Percentiles rank a stretch among this genome's conserved stretches.
Conservation (phyloP, 2,888 invertebrate genomes). For the Stictocephala bisonia region DNA sequence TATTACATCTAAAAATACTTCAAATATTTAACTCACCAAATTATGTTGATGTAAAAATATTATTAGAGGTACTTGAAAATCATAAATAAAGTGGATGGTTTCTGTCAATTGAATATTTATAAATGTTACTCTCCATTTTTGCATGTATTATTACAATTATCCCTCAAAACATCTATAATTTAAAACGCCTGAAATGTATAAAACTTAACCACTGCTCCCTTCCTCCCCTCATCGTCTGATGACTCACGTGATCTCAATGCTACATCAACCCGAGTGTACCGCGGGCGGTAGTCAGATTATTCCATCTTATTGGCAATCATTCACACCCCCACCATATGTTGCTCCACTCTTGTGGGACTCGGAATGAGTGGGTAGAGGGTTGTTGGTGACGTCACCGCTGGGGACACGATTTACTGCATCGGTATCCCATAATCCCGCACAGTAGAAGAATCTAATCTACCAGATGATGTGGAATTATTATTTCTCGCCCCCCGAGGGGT, state of each 20-base stretch:
- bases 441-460: constrained; percentile 43
- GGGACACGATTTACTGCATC: constrained; percentile 39
- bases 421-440: constrained; percentile 44
- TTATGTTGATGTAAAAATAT: too few species aligned
- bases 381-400: constrained; percentile 44
- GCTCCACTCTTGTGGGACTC: constrained; percentile 50
- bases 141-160: too few species aligned
- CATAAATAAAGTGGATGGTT: too few species aligned
- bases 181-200: too few species aligned
- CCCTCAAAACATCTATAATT: too few species aligned
- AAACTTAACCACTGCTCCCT: too few species aligned
- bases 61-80: too few species aligned
- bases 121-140: too few species aligned
- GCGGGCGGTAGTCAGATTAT: constrained; percentile 45
- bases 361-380: constrained; percentile 16
- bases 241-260: constrained; percentile 37
- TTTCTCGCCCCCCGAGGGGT: constrained; percentile 28
- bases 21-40: too few species aligned
- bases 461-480: constrained; percentile 44
- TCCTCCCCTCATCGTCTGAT: constrained; percentile 13
- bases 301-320: constrained; percentile 51
- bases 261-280: constrained; percentile 25
- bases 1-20: too few species aligned
- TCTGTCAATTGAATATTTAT: too few species aligned
- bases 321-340: constrained; percentile 50